Evolutionary conservation across 2,113 vertebrate species (phyloP), one percentile per base, ranked within the genome.

Genomic region (Larimichthys crocea): DNA sequence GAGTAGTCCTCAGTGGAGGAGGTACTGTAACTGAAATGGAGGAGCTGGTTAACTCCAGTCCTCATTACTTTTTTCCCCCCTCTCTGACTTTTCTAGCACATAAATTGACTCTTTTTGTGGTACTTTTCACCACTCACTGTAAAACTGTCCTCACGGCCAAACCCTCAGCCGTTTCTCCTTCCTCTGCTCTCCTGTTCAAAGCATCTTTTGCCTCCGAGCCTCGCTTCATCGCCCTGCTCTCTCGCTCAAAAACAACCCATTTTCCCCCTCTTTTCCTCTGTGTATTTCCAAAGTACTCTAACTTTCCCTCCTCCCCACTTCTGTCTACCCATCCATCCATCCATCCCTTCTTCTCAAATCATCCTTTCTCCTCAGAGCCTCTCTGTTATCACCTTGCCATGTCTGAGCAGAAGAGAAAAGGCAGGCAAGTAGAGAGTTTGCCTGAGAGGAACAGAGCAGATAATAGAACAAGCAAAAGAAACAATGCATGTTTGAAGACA

Each of bases 401-500:
- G 44, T 63, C 61, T 69, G 29, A 62, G 56, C 12, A 40, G 35
- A 3, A 10, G 7, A 9, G 26, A 9, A 19, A 48, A 71, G 52
- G 17, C 22, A 69, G 10, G 5, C 10, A 19, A 26, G 9, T n/a
- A 75, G 69, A 65, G 24, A 50, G 53, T 80, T 74, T 65, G 44
- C 40, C 59, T 56, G 60, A 29, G 66, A 62, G 66, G 81, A 52
- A 74, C 42, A 64, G 15, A 73, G 74, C 48, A 80, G 72, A 87
- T 77, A 77, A 84, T 53, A 35, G 70, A 48, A 74, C 3, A 52
- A 3, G 40, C 40, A 53, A 29, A 49, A 63, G 24, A 82, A 77
- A 77, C 55, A 86, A 80, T 49, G 22, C 26, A 29, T 44, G 50
- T 60, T 80, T 82, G 65, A 82, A 79, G n/a, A 69, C 31, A 60